phyloP scores from a whole-genome alignment of 2,888 invertebrate species.

The Watsonalla cultraria region DNA sequence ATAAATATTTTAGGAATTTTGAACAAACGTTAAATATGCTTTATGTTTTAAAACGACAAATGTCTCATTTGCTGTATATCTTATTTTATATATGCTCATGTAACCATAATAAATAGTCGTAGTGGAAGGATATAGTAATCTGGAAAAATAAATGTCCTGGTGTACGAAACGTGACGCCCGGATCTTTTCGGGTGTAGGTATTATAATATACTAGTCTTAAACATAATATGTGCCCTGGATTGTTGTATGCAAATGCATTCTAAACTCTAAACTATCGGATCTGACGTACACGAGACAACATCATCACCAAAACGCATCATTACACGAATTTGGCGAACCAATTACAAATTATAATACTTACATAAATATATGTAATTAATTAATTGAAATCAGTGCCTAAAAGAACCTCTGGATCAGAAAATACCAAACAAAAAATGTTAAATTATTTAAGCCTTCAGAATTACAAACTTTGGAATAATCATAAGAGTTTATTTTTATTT shows the following conservation, averaged over 20 bases:
- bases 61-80: constrained; percentile 30
- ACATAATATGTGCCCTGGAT: constrained; percentile 32
- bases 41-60: constrained; percentile 37
- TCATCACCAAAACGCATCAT: too few species aligned
- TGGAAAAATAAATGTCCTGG: constrained; percentile 56
- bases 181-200: constrained; percentile 53
- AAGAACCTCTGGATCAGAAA: constrained; percentile 63
- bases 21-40: constrained; percentile 61
- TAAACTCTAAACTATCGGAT: constrained; percentile 17
- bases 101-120: constrained; percentile 51
- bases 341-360: constrained; percentile 6
- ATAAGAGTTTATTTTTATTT: constrained; percentile 61
- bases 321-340: constrained; percentile 45
- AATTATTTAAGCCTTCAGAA: constrained; percentile 54
- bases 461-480: constrained; percentile 53
- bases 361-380: constrained; percentile 4
- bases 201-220: constrained; percentile 59
- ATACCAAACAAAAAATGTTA: constrained; percentile 44
- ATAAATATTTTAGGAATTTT: constrained; percentile 54
- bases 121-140: constrained; percentile 44
- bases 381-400: constrained; percentile 54
- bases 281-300: background rate
- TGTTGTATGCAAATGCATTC: constrained; percentile 28
- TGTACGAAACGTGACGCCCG: constrained; percentile 44
- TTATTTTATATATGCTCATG: constrained; percentile 36